Evolutionary conservation across 2,888 invertebrate genomes (phyloP).

Genomic region (Flexamia atlantica): DNA sequence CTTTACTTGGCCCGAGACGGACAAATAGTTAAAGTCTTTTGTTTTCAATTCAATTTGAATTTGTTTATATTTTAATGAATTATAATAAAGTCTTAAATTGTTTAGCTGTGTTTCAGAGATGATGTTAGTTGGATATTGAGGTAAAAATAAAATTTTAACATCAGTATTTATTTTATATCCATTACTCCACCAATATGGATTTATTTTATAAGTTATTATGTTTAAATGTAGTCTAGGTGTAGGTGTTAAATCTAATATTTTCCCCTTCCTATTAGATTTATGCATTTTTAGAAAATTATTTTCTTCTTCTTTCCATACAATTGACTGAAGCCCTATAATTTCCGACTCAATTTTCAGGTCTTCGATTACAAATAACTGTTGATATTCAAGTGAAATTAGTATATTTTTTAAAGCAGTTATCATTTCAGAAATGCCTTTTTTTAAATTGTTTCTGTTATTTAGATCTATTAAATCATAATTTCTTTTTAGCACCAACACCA

Average conservation of each 20-base stretch:
- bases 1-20: not conserved
- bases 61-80: not conserved
- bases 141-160: not conserved
- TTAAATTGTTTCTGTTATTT: not conserved
- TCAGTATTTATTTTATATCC: constrained; percentile 7
- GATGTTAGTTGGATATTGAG: not conserved
- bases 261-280: not conserved
- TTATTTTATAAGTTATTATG: not conserved
- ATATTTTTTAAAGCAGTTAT: not conserved
- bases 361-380: not conserved
- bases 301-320: not conserved
- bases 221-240: not conserved
- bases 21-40: not conserved
- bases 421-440: not conserved
- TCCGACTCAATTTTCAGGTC: not conserved
- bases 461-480: not conserved
- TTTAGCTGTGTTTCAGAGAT: not conserved
- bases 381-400: not conserved
- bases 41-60: not conserved
- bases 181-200: constrained; percentile 20
- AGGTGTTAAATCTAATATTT: not conserved
- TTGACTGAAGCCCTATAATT: not conserved
- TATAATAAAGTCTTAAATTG: not conserved
- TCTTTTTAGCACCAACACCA: not conserved
- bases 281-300: not conserved